A percentile compares a stretch with the other conserved stretches of the same genome.
phyloP scores from a whole-genome alignment of 2,888 invertebrate species.

The Gymnosoma rotundatum region DNA sequence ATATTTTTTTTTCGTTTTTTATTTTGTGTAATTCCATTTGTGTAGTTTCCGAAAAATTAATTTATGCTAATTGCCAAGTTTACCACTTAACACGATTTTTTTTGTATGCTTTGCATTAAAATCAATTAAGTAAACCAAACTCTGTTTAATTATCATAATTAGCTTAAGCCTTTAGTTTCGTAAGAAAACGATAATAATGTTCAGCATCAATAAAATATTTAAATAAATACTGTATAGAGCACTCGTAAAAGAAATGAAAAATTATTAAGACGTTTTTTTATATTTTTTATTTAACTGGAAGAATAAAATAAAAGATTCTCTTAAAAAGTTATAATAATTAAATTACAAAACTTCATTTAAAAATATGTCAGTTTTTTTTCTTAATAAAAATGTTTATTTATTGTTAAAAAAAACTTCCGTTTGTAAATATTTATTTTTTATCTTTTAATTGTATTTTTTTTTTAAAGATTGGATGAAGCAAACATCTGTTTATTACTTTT shows the following conservation, averaged over 20 bases:
- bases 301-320: too few species aligned
- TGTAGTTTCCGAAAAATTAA: not conserved
- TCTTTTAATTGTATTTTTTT: conserved; percentile 4
- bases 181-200: too few species aligned
- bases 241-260: too few species aligned
- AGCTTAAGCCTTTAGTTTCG: not conserved
- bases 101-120: conserved; percentile 14
- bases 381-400: too few species aligned
- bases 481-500: conserved; percentile 56
- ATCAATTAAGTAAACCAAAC: conserved; percentile 28
- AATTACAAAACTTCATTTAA: too few species aligned
- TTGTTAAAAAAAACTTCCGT: too few species aligned
- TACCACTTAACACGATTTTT: conserved; percentile 7
- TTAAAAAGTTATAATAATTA: too few species aligned
- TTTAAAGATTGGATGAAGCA: conserved; percentile 10
- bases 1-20: not conserved
- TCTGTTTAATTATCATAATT: conserved; percentile 10
- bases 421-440: not conserved
- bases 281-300: too few species aligned
- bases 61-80: conserved; percentile 37
- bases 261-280: too few species aligned
- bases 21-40: not conserved
- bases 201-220: too few species aligned
- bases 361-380: too few species aligned
- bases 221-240: too few species aligned